Evolutionary conservation across 2,797 vertebrate species (phyloP).

Genomic region (Ptychadena robeensis): DNA sequence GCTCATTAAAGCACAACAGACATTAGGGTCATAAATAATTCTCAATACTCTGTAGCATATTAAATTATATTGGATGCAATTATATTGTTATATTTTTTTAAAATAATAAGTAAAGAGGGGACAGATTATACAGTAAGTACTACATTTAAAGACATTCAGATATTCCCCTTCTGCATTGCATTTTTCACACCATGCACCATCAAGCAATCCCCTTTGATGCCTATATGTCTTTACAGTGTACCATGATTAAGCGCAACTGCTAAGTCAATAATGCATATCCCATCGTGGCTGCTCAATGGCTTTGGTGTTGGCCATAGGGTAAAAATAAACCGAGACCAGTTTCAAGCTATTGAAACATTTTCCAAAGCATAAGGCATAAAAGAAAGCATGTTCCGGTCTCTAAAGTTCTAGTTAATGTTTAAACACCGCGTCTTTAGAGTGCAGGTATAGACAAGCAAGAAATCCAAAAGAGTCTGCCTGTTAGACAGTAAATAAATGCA

Average conservation of each 20-base stretch:
- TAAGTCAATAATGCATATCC: conserved; percentile 1
- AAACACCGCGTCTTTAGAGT: conserved; percentile 20
- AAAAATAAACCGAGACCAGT: conserved; percentile 15
- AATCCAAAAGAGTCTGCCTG: conserved; percentile 11
- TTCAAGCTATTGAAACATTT: conserved; percentile 31
- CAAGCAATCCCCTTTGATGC: not conserved
- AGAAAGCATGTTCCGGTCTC: conserved; percentile 4
- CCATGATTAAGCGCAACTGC: not conserved
- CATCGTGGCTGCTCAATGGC: not conserved
- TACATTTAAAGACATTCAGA: not conserved
- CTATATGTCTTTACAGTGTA: not conserved
- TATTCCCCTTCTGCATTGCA: not conserved
- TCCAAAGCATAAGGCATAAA: conserved; percentile 2
- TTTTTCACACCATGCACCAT: not conserved
- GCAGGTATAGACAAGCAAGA: conserved; percentile 30
- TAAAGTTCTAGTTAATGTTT: conserved; percentile 42
- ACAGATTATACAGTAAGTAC: not conserved
- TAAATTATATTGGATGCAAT: no score
- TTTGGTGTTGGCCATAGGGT: conserved; percentile 16
- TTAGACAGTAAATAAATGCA: conserved; percentile 14
- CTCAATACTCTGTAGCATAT: no score
- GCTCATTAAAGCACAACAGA: no score
- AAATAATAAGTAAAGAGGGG: no score
- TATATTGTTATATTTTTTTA: no score
- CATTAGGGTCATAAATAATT: no score